phyloP scores from a whole-genome alignment of 2,797 vertebrate species.

The Arnoldichthys spilopterus region DNA sequence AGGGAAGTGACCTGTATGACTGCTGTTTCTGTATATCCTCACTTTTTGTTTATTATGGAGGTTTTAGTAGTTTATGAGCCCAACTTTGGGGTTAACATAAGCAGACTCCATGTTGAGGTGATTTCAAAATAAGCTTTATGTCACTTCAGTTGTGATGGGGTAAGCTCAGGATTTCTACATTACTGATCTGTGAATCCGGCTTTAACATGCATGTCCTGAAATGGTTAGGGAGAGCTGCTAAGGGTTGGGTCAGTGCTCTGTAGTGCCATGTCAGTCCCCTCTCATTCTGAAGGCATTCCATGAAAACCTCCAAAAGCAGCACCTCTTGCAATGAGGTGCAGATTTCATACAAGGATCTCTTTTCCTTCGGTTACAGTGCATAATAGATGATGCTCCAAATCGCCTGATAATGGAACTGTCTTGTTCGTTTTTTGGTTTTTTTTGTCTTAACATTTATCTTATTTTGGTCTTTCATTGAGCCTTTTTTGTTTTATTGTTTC shows the following conservation, averaged over 20 bases:
- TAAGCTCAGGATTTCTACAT: neutral
- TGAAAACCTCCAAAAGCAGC: constrained; percentile 71
- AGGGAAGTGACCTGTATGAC: neutral
- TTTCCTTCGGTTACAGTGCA: constrained; percentile 75
- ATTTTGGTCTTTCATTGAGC: constrained; percentile 78
- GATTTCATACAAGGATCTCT: constrained; percentile 78
- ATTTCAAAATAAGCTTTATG: neutral
- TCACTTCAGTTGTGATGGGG: neutral
- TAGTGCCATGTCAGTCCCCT: constrained; percentile 33
- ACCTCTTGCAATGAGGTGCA: constrained; percentile 79
- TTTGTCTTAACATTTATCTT: constrained; percentile 78
- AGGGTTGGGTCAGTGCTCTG: constrained; percentile 15
- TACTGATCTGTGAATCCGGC: neutral
- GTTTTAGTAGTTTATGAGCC: neutral
- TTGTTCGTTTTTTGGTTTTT: constrained; percentile 69
- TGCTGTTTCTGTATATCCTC: neutral
- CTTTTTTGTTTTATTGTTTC: constrained; percentile 80
- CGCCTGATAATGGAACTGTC: constrained; percentile 73
- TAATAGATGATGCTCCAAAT: constrained; percentile 74
- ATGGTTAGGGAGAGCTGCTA: neutral
- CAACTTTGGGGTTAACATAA: neutral
- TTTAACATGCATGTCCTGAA: neutral
- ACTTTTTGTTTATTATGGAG: neutral
- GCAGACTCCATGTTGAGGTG: neutral
- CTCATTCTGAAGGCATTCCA: constrained; percentile 64